Percentiles rank a stretch among this genome's conserved stretches.
Conservation (phyloP, 2,113 vertebrate genomes). For the human region GRCh38 chr1:81331001-81331500, state of each 20-base stretch:
- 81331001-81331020: neutral
- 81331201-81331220: neutral
- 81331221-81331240: slow-evolving; percentile 14
- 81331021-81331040: neutral
- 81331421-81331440: slow-evolving; percentile 64
- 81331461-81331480: slow-evolving; percentile 71
- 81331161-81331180: neutral
- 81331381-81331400: slow-evolving; percentile 3
- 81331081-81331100: slow-evolving; percentile 30
- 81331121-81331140: slow-evolving; percentile 23
- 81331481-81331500: slow-evolving; percentile 68
- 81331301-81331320: slow-evolving; percentile 37
- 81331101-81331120: slow-evolving; percentile 2
- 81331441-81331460: slow-evolving; percentile 63
- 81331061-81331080: slow-evolving; percentile 44
- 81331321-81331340: neutral
- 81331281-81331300: slow-evolving; percentile 32
- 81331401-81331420: neutral
- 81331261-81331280: neutral
- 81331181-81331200: neutral
- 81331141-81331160: neutral
- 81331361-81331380: neutral
- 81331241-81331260: neutral
- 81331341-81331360: slow-evolving; percentile 54
- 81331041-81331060: neutral